phyloP scores from a whole-genome alignment of 2,113 vertebrate genomes.

The Formicarius rufipectus region DNA sequence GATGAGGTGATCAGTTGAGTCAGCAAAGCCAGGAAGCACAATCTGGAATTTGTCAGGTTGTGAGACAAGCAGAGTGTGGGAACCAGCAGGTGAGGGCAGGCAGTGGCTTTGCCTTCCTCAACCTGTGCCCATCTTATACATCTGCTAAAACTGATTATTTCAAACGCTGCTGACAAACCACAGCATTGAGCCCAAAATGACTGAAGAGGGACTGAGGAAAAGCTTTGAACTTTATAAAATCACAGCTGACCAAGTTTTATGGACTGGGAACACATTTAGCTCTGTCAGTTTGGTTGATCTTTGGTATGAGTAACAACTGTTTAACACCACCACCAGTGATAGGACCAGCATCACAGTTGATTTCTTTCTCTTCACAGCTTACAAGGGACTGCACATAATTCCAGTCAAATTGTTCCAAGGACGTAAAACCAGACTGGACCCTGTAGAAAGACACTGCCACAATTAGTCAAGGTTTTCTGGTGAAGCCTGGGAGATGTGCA shows the following conservation, averaged over 20 bases:
- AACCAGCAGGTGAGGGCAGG: neutral
- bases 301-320: neutral
- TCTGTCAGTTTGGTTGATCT: fast-evolving
- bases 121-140: neutral
- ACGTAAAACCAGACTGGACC: neutral
- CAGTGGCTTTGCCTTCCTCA: neutral
- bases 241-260: neutral
- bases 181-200: neutral
- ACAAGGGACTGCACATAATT: neutral
- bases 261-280: neutral
- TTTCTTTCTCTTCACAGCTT: neutral
- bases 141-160: neutral
- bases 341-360: neutral
- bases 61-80: neutral
- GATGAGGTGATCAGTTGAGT: neutral
- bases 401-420: neutral
- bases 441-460: neutral
- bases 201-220: neutral
- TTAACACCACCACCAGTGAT: neutral
- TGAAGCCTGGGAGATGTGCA: neutral
- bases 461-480: neutral
- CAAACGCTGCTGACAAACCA: neutral
- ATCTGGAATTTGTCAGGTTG: no score
- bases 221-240: neutral
- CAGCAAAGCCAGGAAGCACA: neutral